Conservation (phyloP, 2,888 invertebrate species). For the Troides helena region DNA sequence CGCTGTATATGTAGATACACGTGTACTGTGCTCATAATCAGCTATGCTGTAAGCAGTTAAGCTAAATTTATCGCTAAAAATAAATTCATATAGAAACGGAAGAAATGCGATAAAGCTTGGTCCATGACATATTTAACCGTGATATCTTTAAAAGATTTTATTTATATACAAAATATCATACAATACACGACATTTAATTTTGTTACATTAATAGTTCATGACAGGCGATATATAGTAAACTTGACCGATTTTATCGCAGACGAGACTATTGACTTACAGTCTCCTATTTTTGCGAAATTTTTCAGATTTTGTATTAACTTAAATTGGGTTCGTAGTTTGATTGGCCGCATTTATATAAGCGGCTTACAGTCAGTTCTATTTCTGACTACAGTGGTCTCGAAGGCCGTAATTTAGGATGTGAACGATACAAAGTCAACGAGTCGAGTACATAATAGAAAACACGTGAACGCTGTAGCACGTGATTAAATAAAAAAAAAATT, state of each 20-base stretch:
- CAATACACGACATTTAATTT: too few relatives aligned
- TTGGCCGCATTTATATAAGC: conserved; percentile 5
- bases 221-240: too few relatives aligned
- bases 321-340: neutral
- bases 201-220: too few relatives aligned
- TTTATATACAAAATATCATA: too few relatives aligned
- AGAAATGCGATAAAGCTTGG: neutral
- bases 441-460: conserved; percentile 10
- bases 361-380: conserved; percentile 13
- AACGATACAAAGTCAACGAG: conserved; percentile 8
- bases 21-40: neutral
- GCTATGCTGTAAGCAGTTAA: neutral
- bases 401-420: conserved; percentile 19
- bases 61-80: neutral
- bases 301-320: neutral
- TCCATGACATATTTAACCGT: conserved; percentile 5
- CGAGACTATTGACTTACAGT: neutral
- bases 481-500: neutral
- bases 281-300: neutral
- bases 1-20: conserved; percentile 1
- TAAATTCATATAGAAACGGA: neutral
- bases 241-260: neutral
- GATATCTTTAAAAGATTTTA: neutral
- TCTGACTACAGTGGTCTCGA: conserved; percentile 8
- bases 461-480: conserved; percentile 18